These are phyloP conservation scores for Phenganax subtilis DNA, from an alignment of 92 coral and sea anemone species.

Conservation along the genomic window DNA sequence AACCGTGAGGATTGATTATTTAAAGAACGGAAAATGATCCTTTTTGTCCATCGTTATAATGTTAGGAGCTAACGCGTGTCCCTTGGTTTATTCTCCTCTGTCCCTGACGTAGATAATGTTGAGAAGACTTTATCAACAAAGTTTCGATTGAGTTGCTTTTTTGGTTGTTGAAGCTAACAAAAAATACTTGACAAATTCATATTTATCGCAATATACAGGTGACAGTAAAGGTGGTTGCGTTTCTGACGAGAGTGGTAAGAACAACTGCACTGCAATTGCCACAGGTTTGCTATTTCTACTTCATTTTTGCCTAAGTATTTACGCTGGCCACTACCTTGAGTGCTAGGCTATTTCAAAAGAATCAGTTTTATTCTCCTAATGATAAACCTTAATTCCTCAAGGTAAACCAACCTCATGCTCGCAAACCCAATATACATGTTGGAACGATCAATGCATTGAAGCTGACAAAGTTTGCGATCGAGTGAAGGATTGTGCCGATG, in stretches of 20 bases:
- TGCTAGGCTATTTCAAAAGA: too few relatives aligned
- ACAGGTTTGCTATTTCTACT: background rate
- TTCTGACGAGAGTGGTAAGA: background rate
- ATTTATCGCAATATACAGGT: background rate
- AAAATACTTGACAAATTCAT: background rate
- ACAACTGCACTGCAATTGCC: background rate
- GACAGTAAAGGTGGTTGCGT: background rate
- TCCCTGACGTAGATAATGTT: too few relatives aligned
- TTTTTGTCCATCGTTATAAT: too few relatives aligned
- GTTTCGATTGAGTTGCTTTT: too few relatives aligned
- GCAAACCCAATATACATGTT: constrained; percentile 42
- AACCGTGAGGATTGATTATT: too few relatives aligned
- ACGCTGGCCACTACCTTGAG: too few relatives aligned
- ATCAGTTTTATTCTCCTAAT: background rate
- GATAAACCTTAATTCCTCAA: background rate
- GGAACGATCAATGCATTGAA: constrained; percentile 47
- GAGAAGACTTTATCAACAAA: too few relatives aligned
- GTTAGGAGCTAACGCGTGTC: too few relatives aligned
- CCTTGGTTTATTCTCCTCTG: too few relatives aligned
- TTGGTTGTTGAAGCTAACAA: too few relatives aligned
- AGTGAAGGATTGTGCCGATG: constrained; percentile 39
- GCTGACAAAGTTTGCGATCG: constrained; percentile 42
- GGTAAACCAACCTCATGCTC: background rate
- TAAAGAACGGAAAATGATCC: too few relatives aligned
- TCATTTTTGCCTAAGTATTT: too few relatives aligned